Percentiles rank a stretch among this genome's conserved stretches.
Conservation (phyloP, 2,113 vertebrate genomes). For the Antennarius striatus region DNA sequence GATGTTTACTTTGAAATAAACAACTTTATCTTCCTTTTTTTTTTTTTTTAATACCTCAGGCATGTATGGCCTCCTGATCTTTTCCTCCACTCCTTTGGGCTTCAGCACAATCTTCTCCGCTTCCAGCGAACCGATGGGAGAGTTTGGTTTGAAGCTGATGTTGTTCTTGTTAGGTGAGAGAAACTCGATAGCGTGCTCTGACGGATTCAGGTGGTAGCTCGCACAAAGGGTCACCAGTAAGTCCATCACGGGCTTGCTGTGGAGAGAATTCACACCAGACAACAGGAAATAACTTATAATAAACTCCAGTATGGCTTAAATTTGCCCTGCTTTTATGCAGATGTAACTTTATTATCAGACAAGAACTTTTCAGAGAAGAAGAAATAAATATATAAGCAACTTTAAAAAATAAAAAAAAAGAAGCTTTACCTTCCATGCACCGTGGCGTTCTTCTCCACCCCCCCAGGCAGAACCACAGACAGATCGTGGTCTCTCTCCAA, state of each 20-base stretch:
- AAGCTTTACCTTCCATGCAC: slow-evolving; percentile 85
- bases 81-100: slow-evolving; percentile 83
- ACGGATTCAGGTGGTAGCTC: slow-evolving; percentile 90
- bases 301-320: not conserved
- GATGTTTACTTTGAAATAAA: not conserved
- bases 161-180: slow-evolving; percentile 85
- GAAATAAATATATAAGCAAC: no score
- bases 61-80: slow-evolving; percentile 83
- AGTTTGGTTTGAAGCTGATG: slow-evolving; percentile 91
- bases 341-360: not conserved
- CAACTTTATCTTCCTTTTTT: no score
- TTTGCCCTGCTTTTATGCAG: not conserved
- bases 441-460: slow-evolving; percentile 81
- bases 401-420: no score
- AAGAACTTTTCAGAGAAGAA: no score
- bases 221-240: slow-evolving; percentile 90
- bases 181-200: slow-evolving; percentile 87
- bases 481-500: slow-evolving; percentile 84
- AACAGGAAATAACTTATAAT: not conserved
- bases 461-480: slow-evolving; percentile 86
- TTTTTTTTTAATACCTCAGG: slow-evolving; percentile 83
- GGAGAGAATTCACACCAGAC: slow-evolving; percentile 22
- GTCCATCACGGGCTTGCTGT: slow-evolving; percentile 94
- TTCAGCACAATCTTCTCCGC: slow-evolving; percentile 89
- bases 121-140: slow-evolving; percentile 89